phyloP scores from a whole-genome alignment of 2,888 invertebrate genomes.

The Dasypolia templi region DNA sequence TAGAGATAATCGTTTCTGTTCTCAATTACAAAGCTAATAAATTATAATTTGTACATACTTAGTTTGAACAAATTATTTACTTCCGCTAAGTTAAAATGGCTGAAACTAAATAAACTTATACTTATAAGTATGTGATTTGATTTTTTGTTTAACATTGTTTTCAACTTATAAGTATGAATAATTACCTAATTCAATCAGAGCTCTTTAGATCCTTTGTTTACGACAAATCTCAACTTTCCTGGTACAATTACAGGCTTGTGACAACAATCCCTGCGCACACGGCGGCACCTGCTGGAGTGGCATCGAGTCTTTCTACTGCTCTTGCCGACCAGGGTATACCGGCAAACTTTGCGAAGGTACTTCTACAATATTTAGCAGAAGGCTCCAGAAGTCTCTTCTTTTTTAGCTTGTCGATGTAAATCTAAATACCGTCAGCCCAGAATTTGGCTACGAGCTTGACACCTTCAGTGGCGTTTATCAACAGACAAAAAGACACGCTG shows the following conservation, averaged over 20 bases:
- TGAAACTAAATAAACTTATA: not conserved
- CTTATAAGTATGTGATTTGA: not conserved
- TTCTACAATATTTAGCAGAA: not conserved
- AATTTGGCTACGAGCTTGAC: too few relatives aligned
- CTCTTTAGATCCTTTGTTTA: not conserved
- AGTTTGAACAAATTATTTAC: not conserved
- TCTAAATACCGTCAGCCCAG: too few relatives aligned
- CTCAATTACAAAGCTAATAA: slow-evolving; percentile 11
- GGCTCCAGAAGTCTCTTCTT: too few relatives aligned
- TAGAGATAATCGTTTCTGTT: slow-evolving; percentile 16
- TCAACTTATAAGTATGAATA: not conserved
- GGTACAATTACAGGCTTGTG: slow-evolving; percentile 91
- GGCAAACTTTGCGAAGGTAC: slow-evolving; percentile 95
- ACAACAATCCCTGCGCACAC: slow-evolving; percentile 93
- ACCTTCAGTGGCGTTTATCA: too few relatives aligned
- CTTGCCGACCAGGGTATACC: slow-evolving; percentile 94
- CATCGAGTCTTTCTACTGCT: slow-evolving; percentile 94
- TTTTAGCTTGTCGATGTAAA: too few relatives aligned
- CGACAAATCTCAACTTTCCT: not conserved
- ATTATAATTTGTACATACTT: slow-evolving; percentile 2
- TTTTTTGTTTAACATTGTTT: slow-evolving; percentile 10
- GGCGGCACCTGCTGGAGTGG: slow-evolving; percentile 95
- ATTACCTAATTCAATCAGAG: not conserved
- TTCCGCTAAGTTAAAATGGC: slow-evolving; percentile 17
- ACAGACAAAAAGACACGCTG: too few relatives aligned